Percentiles rank a stretch among this genome's conserved stretches.
phyloP scores from a whole-genome alignment of 92 coral and sea anemone species.

The Epizoanthus illoricatus region DNA sequence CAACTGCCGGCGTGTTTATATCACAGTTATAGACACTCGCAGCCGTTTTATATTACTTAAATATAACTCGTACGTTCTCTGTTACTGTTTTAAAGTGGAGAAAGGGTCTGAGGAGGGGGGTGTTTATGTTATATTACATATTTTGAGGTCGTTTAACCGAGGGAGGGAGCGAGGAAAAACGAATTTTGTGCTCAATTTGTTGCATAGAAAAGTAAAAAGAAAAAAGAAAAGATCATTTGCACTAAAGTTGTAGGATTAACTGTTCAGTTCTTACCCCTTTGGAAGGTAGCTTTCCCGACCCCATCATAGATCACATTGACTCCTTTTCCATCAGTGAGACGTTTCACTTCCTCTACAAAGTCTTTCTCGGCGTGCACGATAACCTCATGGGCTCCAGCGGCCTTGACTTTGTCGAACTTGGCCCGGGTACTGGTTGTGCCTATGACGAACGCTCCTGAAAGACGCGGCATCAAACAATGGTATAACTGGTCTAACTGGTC shows the following conservation, averaged over 20 bases:
- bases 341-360: slow-evolving; percentile 58
- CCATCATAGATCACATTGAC: slow-evolving; percentile 61
- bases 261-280: slow-evolving; percentile 37
- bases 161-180: no score
- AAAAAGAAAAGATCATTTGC: no score
- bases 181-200: no score
- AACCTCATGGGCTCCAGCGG: slow-evolving; percentile 54
- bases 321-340: slow-evolving; percentile 47
- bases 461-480: not conserved
- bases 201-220: no score
- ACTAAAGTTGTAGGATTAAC: not conserved
- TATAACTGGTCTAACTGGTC: not conserved
- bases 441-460: slow-evolving; percentile 53
- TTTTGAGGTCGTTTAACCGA: no score
- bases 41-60: no score
- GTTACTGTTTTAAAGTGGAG: no score
- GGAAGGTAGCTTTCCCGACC: slow-evolving; percentile 58
- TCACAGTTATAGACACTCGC: no score
- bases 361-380: slow-evolving; percentile 50
- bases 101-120: no score
- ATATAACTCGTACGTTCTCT: no score
- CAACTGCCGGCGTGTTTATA: no score
- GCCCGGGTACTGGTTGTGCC: slow-evolving; percentile 58
- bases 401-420: slow-evolving; percentile 49
- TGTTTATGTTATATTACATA: no score